phyloP scores from a whole-genome alignment of 2,797 vertebrate genomes.

The Jordanella pulchra region DNA sequence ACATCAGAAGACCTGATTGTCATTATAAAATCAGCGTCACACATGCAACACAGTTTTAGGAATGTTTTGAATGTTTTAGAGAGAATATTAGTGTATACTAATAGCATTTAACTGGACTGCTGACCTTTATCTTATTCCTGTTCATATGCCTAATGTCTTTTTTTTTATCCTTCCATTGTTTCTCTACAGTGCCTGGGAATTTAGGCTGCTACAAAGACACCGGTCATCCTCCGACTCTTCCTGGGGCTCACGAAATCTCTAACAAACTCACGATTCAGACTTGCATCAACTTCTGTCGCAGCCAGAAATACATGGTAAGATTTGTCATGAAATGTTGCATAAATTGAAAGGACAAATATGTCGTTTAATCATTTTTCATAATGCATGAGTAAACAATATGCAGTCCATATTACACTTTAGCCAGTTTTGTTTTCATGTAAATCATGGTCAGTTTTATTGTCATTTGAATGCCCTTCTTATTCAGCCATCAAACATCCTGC shows the following conservation, averaged over 20 bases:
- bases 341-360: neutral
- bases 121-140: no score
- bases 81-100: no score
- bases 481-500: constrained; percentile 41
- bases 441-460: constrained; percentile 40
- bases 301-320: constrained; percentile 90
- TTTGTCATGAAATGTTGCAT: neutral
- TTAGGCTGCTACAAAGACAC: constrained; percentile 95
- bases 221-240: constrained; percentile 91
- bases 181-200: constrained; percentile 91
- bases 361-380: neutral
- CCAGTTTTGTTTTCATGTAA: constrained; percentile 29
- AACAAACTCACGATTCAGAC: constrained; percentile 95
- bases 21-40: no score
- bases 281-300: constrained; percentile 93
- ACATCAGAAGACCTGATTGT: no score
- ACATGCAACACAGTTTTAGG: no score
- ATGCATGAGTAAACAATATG: neutral
- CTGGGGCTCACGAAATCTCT: constrained; percentile 90
- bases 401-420: constrained; percentile 19
- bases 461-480: constrained; percentile 37
- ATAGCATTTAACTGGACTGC: no score
- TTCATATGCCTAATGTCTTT: neutral
- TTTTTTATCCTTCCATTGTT: constrained; percentile 6
- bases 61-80: no score